phyloP scores from a whole-genome alignment of 2,797 vertebrate species.

The Bradypus variegatus region DNA sequence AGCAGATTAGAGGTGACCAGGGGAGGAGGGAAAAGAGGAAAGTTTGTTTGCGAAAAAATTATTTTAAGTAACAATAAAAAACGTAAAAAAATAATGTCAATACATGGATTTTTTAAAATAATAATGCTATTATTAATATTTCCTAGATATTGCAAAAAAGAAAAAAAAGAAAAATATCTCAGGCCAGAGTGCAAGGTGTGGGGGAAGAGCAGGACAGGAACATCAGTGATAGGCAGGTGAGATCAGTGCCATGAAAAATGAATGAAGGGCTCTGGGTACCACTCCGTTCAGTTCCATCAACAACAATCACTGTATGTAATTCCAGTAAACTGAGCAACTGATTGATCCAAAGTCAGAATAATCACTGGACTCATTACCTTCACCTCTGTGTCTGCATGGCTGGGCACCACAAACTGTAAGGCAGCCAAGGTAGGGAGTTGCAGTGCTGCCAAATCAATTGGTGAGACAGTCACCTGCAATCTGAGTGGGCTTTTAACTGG shows the following conservation, averaged over 20 bases:
- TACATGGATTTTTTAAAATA: too few relatives aligned
- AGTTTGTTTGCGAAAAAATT: too few relatives aligned
- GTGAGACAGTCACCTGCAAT: background rate
- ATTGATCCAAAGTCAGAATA: constrained; percentile 1
- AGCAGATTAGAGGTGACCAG: too few relatives aligned
- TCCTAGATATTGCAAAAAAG: too few relatives aligned
- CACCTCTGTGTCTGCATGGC: background rate
- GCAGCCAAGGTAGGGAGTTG: background rate
- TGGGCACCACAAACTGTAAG: background rate
- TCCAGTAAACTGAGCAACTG: background rate
- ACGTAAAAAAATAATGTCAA: too few relatives aligned
- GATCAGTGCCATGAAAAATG: background rate
- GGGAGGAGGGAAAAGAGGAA: too few relatives aligned
- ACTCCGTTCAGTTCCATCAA: background rate
- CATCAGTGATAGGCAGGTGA: background rate
- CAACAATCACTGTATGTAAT: background rate
- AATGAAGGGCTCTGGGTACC: background rate
- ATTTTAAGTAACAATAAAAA: too few relatives aligned
- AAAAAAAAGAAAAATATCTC: background rate
- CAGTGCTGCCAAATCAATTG: background rate
- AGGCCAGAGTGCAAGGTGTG: background rate
- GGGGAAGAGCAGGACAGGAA: background rate
- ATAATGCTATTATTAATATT: too few relatives aligned
- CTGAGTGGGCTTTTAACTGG: background rate
- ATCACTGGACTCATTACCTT: background rate